Conservation (phyloP, 2,113 vertebrate genomes). For the Ammospiza nelsoni region DNA sequence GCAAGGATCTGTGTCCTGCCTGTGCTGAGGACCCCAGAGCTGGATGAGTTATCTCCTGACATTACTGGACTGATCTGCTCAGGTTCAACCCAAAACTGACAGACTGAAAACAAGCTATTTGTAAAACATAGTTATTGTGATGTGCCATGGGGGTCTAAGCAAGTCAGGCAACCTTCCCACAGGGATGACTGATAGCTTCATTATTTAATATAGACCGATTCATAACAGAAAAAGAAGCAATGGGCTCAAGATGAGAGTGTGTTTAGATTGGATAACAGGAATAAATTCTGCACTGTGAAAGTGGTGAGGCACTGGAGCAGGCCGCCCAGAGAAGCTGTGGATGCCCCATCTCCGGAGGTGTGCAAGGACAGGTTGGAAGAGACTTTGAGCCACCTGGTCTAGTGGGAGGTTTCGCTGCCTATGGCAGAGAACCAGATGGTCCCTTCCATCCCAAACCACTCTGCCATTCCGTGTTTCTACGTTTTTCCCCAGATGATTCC, state of each 20-base stretch:
- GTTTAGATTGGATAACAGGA: background rate
- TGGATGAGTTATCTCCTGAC: background rate
- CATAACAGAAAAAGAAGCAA: background rate
- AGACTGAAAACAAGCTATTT: background rate
- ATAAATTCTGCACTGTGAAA: background rate
- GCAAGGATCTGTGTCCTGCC: background rate
- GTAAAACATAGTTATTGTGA: background rate
- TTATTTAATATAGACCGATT: background rate
- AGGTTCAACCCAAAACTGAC: background rate
- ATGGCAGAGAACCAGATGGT: background rate
- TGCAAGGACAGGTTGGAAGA: background rate
- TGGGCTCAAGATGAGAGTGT: background rate
- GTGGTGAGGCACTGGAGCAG: background rate
- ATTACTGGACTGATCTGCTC: background rate
- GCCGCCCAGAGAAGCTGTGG: background rate
- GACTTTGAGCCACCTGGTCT: background rate
- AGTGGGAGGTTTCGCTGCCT: background rate
- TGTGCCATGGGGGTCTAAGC: background rate
- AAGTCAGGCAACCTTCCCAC: background rate
- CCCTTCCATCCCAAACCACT: background rate
- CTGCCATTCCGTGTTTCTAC: background rate
- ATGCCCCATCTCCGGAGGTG: background rate
- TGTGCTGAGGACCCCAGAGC: background rate
- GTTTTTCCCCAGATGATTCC: too few species aligned
- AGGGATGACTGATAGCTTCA: background rate